Conservation (phyloP, 2,113 vertebrate species). For the Nothocercus nigrocapillus region DNA sequence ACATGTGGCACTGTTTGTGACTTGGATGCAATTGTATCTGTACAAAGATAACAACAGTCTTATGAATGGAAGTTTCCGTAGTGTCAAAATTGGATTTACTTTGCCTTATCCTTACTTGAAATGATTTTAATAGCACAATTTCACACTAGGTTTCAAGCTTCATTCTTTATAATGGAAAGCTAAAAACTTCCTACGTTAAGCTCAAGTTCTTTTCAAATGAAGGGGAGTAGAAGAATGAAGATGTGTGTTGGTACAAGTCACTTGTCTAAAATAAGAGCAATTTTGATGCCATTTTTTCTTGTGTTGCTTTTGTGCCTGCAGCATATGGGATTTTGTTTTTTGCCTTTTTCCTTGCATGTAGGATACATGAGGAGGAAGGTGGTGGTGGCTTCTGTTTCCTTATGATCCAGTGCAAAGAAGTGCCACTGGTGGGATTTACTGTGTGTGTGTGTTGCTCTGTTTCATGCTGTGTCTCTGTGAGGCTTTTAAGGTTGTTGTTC, state of each 20-base stretch:
- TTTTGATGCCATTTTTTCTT: not conserved
- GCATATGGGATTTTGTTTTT: not conserved
- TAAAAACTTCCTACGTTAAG: not conserved
- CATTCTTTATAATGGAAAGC: not conserved
- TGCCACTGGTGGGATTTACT: not conserved
- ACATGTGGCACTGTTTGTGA: not conserved
- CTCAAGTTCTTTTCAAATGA: not conserved
- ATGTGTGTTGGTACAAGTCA: not conserved
- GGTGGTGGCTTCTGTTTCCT: not conserved
- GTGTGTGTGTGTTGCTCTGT: not conserved
- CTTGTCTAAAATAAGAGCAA: not conserved
- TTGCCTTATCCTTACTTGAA: not conserved
- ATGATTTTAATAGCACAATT: not conserved
- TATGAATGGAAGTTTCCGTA: not conserved
- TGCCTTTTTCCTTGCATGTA: not conserved
- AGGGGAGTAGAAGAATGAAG: not conserved
- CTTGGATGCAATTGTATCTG: not conserved
- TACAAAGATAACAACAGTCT: rapidly evolving
- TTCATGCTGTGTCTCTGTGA: rapidly evolving
- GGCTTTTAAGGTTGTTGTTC: rapidly evolving
- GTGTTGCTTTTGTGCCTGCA: not conserved
- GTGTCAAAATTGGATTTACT: not conserved
- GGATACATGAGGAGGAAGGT: not conserved
- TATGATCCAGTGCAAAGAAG: not conserved
- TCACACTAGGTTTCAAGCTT: not conserved